phyloP scores from a whole-genome alignment of 2,797 vertebrate species.

The Manis javanica region DNA sequence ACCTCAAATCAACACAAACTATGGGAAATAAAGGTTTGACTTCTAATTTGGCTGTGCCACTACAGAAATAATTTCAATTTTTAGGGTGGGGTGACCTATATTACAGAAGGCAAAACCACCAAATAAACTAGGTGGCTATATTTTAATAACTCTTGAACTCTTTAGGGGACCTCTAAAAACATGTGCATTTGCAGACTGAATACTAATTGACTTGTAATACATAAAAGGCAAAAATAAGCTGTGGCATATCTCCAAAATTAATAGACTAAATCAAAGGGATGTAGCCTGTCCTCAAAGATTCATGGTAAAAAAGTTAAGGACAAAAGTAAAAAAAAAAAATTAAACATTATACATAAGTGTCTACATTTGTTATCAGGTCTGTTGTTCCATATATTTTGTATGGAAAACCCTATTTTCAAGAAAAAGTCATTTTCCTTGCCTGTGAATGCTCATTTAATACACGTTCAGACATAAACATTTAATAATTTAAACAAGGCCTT shows the following conservation, averaged over 20 bases:
- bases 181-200: background rate
- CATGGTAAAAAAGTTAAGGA: background rate
- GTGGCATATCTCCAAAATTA: background rate
- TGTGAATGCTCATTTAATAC: background rate
- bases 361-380: too few species aligned
- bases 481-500: background rate
- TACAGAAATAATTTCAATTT: background rate
- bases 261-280: background rate
- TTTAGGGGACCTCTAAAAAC: background rate
- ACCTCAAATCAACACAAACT: slow-evolving; percentile 36
- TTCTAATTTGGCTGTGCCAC: background rate
- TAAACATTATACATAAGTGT: too few species aligned
- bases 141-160: background rate
- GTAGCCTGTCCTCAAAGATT: background rate
- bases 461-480: background rate
- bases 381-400: too few species aligned
- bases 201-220: background rate
- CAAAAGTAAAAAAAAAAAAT: background rate
- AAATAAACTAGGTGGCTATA: background rate
- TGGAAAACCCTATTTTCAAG: background rate
- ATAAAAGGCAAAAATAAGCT: background rate
- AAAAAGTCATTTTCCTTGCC: background rate
- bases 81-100: background rate
- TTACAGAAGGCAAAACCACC: background rate
- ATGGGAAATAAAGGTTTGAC: background rate